A percentile compares a stretch with the other conserved stretches of the same genome.
These are phyloP conservation scores for Mus spicilegus DNA, from an alignment of 2,113 vertebrate genomes.

Conservation along the genomic window DNA sequence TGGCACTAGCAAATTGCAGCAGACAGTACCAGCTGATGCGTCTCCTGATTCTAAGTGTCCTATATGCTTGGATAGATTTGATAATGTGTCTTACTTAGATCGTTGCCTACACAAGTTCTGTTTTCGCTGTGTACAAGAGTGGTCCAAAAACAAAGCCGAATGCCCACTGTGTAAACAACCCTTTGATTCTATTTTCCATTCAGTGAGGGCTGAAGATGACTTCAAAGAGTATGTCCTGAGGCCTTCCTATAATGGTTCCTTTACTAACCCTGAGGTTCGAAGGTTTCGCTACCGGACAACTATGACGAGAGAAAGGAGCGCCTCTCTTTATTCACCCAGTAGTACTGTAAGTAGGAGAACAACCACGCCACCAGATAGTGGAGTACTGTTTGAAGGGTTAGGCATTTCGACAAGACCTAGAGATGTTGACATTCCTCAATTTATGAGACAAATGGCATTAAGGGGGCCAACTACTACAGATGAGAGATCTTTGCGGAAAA, in stretches of 20 bases:
- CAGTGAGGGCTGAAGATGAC: constrained; percentile 94
- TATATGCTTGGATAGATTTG: constrained; percentile 97
- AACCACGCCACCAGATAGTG: constrained; percentile 89
- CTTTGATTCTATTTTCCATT: constrained; percentile 96
- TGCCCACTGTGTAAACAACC: constrained; percentile 98
- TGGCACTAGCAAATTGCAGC: constrained; percentile 86
- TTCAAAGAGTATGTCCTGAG: constrained; percentile 93
- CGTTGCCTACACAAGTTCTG: constrained; percentile 96
- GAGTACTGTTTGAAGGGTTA: constrained; percentile 91
- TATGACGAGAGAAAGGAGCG: constrained; percentile 86
- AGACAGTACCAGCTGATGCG: constrained; percentile 87
- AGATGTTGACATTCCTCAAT: constrained; percentile 88
- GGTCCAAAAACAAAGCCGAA: constrained; percentile 99
- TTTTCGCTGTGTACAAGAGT: constrained; percentile 96
- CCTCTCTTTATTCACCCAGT: constrained; percentile 76
- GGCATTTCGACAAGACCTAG: constrained; percentile 80
- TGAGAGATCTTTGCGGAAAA: constrained; percentile 86
- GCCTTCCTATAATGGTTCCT: constrained; percentile 88
- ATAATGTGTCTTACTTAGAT: constrained; percentile 94
- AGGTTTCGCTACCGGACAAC: constrained; percentile 95
- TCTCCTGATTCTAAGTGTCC: constrained; percentile 98
- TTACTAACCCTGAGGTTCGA: constrained; percentile 89
- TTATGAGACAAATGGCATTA: constrained; percentile 90
- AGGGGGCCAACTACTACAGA: constrained; percentile 87
- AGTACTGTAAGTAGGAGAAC: constrained; percentile 83